These are phyloP conservation scores for Buceros bicornis DNA, from an alignment of 2,797 vertebrate genomes.

Conservation along the genomic window DNA sequence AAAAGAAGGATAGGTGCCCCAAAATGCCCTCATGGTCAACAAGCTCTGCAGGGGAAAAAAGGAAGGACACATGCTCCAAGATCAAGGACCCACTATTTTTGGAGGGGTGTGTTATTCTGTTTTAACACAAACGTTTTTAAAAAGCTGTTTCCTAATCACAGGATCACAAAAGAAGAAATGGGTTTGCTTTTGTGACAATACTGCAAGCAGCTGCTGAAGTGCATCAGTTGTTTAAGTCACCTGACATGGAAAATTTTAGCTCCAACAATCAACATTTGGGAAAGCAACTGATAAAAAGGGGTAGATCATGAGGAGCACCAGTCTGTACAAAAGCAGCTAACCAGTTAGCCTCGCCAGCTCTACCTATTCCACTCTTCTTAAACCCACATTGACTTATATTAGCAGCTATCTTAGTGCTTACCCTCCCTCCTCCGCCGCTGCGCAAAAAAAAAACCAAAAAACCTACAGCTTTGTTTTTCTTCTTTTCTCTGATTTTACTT, in stretches of 20 bases:
- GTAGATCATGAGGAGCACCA: neutral
- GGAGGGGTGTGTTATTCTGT: neutral
- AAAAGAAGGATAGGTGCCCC: neutral
- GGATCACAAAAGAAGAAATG: neutral
- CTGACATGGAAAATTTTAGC: neutral
- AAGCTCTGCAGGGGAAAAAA: fast-evolving
- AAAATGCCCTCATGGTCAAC: neutral
- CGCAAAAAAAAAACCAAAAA: neutral
- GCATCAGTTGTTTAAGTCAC: neutral
- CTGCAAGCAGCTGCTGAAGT: neutral
- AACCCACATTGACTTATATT: neutral
- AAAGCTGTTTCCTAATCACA: neutral
- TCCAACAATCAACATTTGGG: neutral
- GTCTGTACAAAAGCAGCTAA: neutral
- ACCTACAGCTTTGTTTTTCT: neutral
- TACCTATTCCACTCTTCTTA: neutral
- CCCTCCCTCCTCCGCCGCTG: too few species aligned
- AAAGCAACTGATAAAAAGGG: neutral
- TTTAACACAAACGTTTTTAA: neutral
- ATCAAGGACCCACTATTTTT: neutral
- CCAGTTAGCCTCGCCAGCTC: neutral
- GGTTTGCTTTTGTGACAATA: neutral
- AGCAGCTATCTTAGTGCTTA: neutral
- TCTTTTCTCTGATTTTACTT: neutral
- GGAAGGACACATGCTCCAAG: neutral